Base-by-base conservation (phyloP, 92 coral and sea anemone genomes). In the Micromussa lordhowensis region DNA sequence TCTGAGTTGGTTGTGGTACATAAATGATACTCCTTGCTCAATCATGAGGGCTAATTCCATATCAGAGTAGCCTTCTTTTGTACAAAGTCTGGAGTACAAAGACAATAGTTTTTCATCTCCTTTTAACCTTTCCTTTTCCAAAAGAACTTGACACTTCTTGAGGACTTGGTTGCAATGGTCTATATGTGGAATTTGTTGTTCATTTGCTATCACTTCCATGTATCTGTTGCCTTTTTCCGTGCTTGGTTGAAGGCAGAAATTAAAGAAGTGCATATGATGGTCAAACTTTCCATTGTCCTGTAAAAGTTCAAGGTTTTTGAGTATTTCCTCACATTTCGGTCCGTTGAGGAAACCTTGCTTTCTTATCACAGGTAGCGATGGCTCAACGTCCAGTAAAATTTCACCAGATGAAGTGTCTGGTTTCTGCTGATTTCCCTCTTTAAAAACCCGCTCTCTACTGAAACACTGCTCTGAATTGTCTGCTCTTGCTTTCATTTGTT, bases 301-400 rank as follows among this genome's bases (percentile, higher is more conserved):
- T 15, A 80, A 36, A 80, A 28, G 19, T 14, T 80, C 84, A 22
- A 80, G 84, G 31, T 80, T 18, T 55, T 55, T 17, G 53, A 80
- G 1, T 53, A 80, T 58, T 29, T 48, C 3, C 32, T 80, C 84
- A 30, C 84, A 80, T 31, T 58, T n/a, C 5, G 17, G 2, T 18
- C 84, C 84, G 68, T 55, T 80, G 11, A 80, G 68, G 36, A 30
- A 80, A 21, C 84, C 84, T 57, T 80, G 68, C 19, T 80, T 80
- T 2, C 30, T 28, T 8, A 80, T 80, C 48, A 58, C 32, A 55
- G 84, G 84, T 31, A 80, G 12, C 22, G 6, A 31, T 21, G 48
- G 72, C 34, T 80, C 84, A 26, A 80, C 30, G 11, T 74, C 64
- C 18, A 73, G 13, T 9, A 44, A 44, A 8, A 44, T 44, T 7